phyloP scores from a whole-genome alignment of 2,797 vertebrate species.

The Xerus rutilus region DNA sequence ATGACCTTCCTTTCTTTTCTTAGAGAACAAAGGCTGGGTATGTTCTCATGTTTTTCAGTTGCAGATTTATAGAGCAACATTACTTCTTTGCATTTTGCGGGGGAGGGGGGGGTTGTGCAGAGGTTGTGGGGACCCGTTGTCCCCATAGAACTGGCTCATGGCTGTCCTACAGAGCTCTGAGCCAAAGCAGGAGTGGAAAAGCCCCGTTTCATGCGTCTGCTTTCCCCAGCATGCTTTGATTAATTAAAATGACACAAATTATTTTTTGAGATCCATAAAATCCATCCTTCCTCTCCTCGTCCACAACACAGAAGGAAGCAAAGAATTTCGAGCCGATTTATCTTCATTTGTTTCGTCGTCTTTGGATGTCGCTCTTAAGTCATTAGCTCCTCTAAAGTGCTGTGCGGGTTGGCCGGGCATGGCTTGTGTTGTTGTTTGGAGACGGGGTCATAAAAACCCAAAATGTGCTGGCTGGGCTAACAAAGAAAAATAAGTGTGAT shows the following conservation, averaged over 20 bases:
- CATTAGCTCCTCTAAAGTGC: not conserved
- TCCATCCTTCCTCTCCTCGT: not conserved
- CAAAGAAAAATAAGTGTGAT: slow-evolving; percentile 39
- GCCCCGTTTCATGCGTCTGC: not conserved
- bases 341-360: not conserved
- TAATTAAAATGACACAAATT: slow-evolving; percentile 46
- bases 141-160: rapidly evolving
- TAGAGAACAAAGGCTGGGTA: not conserved
- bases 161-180: not conserved
- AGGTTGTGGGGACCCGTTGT: not conserved
- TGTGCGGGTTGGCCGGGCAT: not conserved
- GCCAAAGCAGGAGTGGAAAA: slow-evolving; percentile 57
- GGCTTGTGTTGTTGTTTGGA: not conserved
- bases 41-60: not conserved
- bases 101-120: not conserved
- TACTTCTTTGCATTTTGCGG: not conserved
- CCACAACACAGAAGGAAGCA: not conserved
- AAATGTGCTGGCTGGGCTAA: not conserved
- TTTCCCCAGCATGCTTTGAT: not conserved
- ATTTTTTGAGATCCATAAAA: slow-evolving; percentile 36
- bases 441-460: not conserved
- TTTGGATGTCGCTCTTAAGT: not conserved
- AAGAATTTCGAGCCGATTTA: not conserved
- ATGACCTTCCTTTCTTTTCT: not conserved
- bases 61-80: not conserved